A percentile compares a stretch with the other conserved stretches of the same genome.
phyloP scores from a whole-genome alignment of 2,113 vertebrate genomes.

The Albula glossodonta region DNA sequence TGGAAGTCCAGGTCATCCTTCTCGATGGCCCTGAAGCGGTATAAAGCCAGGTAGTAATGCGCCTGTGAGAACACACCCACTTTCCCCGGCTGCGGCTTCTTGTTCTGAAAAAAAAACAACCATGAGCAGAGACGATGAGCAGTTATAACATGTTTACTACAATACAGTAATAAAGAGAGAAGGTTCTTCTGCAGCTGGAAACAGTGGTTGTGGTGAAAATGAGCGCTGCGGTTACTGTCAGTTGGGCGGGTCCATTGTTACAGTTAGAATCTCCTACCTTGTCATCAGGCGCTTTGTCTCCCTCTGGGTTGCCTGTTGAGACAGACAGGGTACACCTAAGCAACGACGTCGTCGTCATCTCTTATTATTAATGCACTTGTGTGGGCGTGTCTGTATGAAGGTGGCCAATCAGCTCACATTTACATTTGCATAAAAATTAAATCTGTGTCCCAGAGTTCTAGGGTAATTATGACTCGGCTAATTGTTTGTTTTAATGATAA shows the following conservation, averaged over 20 bases:
- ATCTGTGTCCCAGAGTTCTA: neutral
- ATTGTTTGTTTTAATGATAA: neutral
- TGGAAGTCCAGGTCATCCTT: conserved; percentile 93
- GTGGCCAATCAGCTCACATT: too few relatives aligned
- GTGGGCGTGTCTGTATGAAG: neutral
- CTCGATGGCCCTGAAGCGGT: conserved; percentile 90
- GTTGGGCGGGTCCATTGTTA: too few relatives aligned
- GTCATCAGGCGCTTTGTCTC: conserved; percentile 82
- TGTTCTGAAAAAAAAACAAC: conserved; percentile 67
- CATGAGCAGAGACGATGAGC: neutral
- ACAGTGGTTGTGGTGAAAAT: too few relatives aligned
- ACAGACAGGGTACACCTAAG: neutral
- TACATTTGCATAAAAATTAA: neutral
- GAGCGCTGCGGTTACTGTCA: too few relatives aligned
- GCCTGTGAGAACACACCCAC: conserved; percentile 78
- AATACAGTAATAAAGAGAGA: too few relatives aligned
- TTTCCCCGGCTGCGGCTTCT: conserved; percentile 77
- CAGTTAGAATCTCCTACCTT: conserved; percentile 66
- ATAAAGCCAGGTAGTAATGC: conserved; percentile 90
- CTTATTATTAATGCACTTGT: neutral
- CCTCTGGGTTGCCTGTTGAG: conserved; percentile 69
- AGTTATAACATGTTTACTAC: too few relatives aligned
- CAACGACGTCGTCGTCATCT: neutral
- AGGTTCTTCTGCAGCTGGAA: too few relatives aligned
- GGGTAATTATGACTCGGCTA: neutral